Evolutionary conservation across 2,113 vertebrate species (phyloP).

Genomic region (Cygnus buccinator): DNA sequence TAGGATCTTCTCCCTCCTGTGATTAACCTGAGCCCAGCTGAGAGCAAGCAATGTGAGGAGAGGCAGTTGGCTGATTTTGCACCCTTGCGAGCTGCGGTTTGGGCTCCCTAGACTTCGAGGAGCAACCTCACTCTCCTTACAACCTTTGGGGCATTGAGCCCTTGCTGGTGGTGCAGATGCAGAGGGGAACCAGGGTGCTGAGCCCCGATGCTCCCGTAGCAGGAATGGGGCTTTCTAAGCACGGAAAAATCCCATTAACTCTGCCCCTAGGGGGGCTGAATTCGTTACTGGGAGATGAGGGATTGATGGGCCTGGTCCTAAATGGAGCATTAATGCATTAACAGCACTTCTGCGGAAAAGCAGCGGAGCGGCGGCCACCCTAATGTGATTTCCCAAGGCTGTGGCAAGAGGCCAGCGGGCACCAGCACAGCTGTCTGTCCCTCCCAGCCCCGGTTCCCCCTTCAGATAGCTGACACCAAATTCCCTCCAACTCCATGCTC

Average conservation of each 20-base stretch:
- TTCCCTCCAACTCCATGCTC: background rate
- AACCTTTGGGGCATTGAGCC: rapidly evolving
- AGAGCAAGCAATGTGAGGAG: background rate
- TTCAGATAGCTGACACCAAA: background rate
- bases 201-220: background rate
- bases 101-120: background rate
- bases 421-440: background rate
- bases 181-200: background rate
- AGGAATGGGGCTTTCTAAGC: background rate
- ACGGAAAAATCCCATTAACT: background rate
- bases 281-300: background rate
- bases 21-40: background rate
- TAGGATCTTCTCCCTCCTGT: background rate
- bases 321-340: slow-evolving; percentile 27
- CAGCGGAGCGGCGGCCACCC: background rate
- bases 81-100: background rate
- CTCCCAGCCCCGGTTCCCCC: background rate
- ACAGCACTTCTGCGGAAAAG: background rate
- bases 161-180: background rate
- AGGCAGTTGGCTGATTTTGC: background rate
- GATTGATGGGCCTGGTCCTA: background rate
- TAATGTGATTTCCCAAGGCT: background rate
- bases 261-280: background rate
- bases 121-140: background rate
- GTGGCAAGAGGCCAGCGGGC: background rate